These are phyloP conservation scores for Phaethon lepturus DNA, from an alignment of 2,113 vertebrate genomes.

Conservation along the genomic window DNA sequence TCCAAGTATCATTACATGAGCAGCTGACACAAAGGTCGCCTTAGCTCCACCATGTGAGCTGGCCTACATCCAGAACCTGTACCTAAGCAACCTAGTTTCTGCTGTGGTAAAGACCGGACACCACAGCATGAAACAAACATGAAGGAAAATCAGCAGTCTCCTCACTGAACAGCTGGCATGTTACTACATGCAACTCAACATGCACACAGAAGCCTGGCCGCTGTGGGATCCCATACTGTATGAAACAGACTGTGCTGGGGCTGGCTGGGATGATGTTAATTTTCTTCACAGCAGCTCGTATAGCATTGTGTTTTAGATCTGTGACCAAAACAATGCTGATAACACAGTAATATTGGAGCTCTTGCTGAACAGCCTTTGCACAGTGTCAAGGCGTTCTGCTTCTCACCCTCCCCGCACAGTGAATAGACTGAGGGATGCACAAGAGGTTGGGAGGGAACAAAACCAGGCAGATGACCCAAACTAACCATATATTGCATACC, in stretches of 20 bases:
- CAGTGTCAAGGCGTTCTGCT: background rate
- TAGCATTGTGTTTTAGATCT: background rate
- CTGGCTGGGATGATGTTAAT: background rate
- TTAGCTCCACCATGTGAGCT: background rate
- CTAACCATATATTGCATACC: background rate
- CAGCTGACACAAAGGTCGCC: background rate
- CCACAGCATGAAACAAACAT: background rate
- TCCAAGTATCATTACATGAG: background rate
- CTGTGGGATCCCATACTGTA: fast-evolving
- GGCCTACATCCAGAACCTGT: background rate
- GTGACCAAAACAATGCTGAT: background rate
- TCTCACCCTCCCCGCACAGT: background rate
- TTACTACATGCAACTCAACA: background rate
- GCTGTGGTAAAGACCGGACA: background rate
- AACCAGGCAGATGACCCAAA: background rate
- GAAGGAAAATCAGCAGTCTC: background rate
- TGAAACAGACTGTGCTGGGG: background rate
- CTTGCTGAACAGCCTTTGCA: background rate
- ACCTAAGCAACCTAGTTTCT: background rate
- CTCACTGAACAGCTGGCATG: background rate
- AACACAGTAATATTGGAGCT: background rate
- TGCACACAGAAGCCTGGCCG: background rate
- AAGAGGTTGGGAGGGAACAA: background rate
- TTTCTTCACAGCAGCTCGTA: background rate
- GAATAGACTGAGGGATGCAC: fast-evolving